Evolutionary conservation across 2,797 vertebrate species (phyloP).

Genomic region (Gallinago solitaria): DNA sequence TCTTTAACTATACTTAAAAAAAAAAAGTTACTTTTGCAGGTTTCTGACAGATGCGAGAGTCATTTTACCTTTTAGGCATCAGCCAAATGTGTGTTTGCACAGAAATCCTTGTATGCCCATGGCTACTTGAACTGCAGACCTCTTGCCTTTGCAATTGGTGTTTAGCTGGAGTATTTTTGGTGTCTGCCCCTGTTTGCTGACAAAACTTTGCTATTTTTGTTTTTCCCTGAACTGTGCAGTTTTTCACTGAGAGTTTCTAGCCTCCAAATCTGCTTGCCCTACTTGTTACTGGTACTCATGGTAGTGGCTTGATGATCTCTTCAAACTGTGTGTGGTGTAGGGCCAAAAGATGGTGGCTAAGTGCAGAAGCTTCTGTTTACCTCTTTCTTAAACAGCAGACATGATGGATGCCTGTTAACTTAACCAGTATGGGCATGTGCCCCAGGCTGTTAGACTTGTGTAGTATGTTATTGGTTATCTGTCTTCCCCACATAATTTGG

Average conservation of each 20-base stretch:
- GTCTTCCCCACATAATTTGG: background rate
- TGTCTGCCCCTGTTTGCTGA: background rate
- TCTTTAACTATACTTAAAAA: background rate
- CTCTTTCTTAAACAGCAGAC: background rate
- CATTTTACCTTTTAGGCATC: background rate
- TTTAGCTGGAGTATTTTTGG: background rate
- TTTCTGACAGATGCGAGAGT: background rate
- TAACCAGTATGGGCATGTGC: background rate
- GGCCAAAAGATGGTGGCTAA: background rate
- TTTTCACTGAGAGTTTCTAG: background rate
- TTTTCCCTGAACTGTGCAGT: background rate
- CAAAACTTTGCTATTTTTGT: background rate
- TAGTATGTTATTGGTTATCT: accelerated
- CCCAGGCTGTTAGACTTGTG: accelerated
- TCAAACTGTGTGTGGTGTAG: background rate
- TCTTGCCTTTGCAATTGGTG: background rate
- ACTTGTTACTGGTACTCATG: background rate
- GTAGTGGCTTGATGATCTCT: background rate
- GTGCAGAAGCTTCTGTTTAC: background rate
- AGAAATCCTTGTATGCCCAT: background rate
- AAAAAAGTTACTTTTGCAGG: background rate
- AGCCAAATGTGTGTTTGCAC: background rate
- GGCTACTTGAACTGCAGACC: background rate
- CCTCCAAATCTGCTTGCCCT: background rate
- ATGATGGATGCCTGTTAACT: background rate